These are phyloP conservation scores for Sitobion miscanthi DNA, from an alignment of 1,140 invertebrate genomes.

Conservation along the genomic window DNA sequence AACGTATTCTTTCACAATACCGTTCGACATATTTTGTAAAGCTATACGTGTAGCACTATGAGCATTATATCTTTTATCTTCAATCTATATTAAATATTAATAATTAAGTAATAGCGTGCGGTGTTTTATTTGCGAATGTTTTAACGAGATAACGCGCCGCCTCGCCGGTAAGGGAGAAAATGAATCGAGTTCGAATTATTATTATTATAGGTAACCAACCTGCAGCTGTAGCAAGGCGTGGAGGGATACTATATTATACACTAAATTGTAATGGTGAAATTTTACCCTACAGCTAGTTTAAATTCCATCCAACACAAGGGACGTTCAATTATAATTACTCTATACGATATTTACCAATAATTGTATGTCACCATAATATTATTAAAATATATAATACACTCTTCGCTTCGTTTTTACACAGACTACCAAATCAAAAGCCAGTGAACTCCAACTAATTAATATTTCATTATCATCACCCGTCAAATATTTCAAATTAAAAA, in stretches of 20 bases:
- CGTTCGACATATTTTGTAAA: neutral
- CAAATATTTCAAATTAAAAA: neutral
- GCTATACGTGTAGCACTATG: neutral
- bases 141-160: neutral
- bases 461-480: neutral
- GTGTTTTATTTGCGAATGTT: constrained; percentile 27
- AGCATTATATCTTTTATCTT: neutral
- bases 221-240: neutral
- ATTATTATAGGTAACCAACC: neutral
- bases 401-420: neutral
- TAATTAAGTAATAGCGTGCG: constrained; percentile 14
- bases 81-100: neutral
- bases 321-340: neutral
- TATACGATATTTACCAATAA: neutral
- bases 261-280: neutral
- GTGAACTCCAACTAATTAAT: neutral
- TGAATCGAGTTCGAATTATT: constrained; percentile 18
- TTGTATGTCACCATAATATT: neutral
- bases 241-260: neutral
- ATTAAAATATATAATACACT: neutral
- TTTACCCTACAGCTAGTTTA: neutral
- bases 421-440: neutral
- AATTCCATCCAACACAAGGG: neutral
- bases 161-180: neutral
- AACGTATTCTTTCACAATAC: neutral